phyloP scores from a whole-genome alignment of 1,140 invertebrate species.

The Cotesia typhae region DNA sequence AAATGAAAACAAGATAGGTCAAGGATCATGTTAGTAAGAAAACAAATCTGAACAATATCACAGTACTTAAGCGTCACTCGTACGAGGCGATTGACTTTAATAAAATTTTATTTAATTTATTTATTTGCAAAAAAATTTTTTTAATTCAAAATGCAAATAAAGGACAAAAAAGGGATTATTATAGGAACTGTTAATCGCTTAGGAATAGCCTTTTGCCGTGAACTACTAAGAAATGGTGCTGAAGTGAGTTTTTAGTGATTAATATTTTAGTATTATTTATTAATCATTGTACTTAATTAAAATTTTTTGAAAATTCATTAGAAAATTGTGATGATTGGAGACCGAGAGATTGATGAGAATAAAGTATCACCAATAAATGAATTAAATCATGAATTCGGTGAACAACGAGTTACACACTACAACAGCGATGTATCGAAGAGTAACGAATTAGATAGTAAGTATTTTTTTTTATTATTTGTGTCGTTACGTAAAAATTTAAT shows the following conservation, averaged over 20 bases:
- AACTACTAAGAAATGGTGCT: conserved; percentile 61
- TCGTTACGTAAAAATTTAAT: neutral
- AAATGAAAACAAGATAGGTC: too few relatives aligned
- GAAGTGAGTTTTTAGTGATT: conserved; percentile 51
- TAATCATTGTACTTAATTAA: conserved; percentile 9
- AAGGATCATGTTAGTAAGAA: too few relatives aligned
- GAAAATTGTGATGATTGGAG: conserved; percentile 58
- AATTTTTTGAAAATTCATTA: conserved; percentile 34
- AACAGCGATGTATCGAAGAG: conserved; percentile 64
- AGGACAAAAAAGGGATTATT: conserved; percentile 63
- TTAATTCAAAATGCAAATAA: conserved; percentile 51
- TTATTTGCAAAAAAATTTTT: neutral
- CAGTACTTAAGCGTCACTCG: too few relatives aligned
- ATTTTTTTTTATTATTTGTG: neutral
- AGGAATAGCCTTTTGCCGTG: conserved; percentile 62
- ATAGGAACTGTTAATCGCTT: conserved; percentile 64
- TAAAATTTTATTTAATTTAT: neutral
- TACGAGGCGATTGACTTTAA: neutral
- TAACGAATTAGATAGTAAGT: conserved; percentile 54
- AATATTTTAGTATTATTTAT: neutral
- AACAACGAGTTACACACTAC: conserved; percentile 60
- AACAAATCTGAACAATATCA: too few relatives aligned
- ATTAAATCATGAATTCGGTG: conserved; percentile 62
- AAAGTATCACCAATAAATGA: conserved; percentile 44
- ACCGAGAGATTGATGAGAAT: conserved; percentile 52